Evolutionary conservation across 2,113 vertebrate genomes (phyloP), one percentile per base, ranked within the genome.

Genomic region (Heteronetta atricapilla): DNA sequence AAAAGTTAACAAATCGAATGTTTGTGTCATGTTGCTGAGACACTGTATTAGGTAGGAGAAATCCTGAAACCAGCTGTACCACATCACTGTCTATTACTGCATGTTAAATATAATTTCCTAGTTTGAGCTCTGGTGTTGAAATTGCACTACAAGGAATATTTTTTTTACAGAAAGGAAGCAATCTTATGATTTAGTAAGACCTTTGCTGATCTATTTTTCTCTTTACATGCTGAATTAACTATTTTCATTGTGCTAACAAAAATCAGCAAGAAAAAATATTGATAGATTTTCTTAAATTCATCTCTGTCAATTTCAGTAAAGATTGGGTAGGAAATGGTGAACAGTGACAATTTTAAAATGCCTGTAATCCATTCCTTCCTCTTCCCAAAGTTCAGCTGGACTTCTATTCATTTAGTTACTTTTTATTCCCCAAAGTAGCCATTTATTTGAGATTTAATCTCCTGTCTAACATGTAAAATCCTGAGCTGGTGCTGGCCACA

Each of bases 61-160:
- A 13, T 13, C 25, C 62, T 62, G 29, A 23, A 70, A 18, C 18
- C 34, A 40, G 25, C 10, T 69, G 64, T 69, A 33, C 20, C 4
- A 0, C 6, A 6, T n/a, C 13, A 2, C 5, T 52, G 15, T 10
- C 20, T 17, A 5, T 40, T 67, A 20, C 5, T 20, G 8, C 15
- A 68, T 13, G 8, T 25, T 34, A 40, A 59, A 33, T 53, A 14
- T 12, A 29, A 7, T 5, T 28, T 36, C 13, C 78, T 15, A 55
- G 38, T 15, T 16, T 76, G 50, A 89, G 48, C 62, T 86, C n/a
- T 48, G 88, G 50, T 28, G 16, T 60, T 67, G 58, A 73, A 80
- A 67, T 50, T 29, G 40, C 29, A 40, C 17, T 42, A 46, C 1
- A 1, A 60, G 19, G 19, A 77, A 53, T 42, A 6, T 36, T 58